Conservation (phyloP, 2,113 vertebrate species). For the Sinocyclocheilus grahami region DNA sequence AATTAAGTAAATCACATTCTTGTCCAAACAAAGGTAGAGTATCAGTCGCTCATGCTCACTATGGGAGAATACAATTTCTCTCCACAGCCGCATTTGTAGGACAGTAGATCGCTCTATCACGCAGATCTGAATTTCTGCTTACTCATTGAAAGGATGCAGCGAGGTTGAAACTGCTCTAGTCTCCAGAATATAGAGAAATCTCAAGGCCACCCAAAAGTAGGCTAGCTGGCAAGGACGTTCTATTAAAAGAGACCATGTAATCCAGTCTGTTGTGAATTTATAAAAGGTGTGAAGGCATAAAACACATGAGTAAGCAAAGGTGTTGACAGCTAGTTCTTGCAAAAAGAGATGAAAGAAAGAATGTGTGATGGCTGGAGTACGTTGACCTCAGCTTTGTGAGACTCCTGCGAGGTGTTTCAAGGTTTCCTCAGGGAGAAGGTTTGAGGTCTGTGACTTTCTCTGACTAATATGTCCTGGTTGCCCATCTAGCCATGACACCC, state of each 20-base stretch:
- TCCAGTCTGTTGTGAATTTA: conserved; percentile 27
- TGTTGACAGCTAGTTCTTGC: conserved; percentile 17
- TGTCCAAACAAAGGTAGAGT: conserved; percentile 41
- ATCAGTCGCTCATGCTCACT: conserved; percentile 9
- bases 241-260: conserved; percentile 19
- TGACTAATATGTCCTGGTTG: not conserved
- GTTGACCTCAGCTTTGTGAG: conserved; percentile 22
- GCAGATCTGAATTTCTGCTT: conserved; percentile 35
- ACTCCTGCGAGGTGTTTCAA: not conserved
- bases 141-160: conserved; percentile 11
- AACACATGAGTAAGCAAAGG: conserved; percentile 28
- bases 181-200: conserved; percentile 2
- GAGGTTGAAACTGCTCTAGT: not conserved
- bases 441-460: not conserved
- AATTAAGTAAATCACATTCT: conserved; percentile 32
- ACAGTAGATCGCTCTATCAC: conserved; percentile 30
- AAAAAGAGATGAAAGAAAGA: conserved; percentile 34
- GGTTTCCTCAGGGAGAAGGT: conserved; percentile 8
- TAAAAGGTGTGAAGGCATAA: conserved; percentile 10
- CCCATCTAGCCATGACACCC: not conserved
- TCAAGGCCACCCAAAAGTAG: not conserved
- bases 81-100: conserved; percentile 16
- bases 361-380: conserved; percentile 8
- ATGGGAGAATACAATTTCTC: conserved; percentile 38
- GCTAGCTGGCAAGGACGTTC: conserved; percentile 36